A percentile compares a stretch with the other conserved stretches of the same genome.
phyloP scores from a whole-genome alignment of 2,797 vertebrate genomes.

The Chelidonichthys spinosus region DNA sequence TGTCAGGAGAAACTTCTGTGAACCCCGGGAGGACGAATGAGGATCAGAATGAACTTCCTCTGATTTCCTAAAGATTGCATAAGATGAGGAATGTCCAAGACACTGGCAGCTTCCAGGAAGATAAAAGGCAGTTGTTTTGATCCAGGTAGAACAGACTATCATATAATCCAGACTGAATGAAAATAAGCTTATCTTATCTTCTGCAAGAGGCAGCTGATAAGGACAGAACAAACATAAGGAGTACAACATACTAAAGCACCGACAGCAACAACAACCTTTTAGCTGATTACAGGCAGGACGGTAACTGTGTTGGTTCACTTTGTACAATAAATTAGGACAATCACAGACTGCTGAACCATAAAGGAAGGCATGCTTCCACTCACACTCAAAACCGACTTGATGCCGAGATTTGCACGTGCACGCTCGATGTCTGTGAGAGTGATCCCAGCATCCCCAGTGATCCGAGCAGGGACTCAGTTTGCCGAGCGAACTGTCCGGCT shows the following conservation, averaged over 20 bases:
- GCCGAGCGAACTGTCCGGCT: conserved; percentile 87
- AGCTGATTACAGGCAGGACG: conserved; percentile 39
- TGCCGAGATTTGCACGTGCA: conserved; percentile 4
- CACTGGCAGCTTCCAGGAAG: conserved; percentile 54
- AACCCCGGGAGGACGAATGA: background rate
- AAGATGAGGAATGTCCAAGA: conserved; percentile 62
- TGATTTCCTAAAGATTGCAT: conserved; percentile 53
- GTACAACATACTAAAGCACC: conserved; percentile 45
- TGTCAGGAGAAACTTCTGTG: background rate
- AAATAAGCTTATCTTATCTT: conserved; percentile 57
- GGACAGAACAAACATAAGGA: conserved; percentile 41
- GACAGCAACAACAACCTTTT: conserved; percentile 39
- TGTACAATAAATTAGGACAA: conserved; percentile 72
- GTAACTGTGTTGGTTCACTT: conserved; percentile 31
- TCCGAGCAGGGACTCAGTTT: conserved; percentile 82
- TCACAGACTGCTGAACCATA: conserved; percentile 30
- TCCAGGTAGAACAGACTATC: conserved; percentile 46
- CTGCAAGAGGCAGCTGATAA: conserved; percentile 41
- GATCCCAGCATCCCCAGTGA: conserved; percentile 32
- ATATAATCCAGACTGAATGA: conserved; percentile 56
- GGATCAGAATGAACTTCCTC: conserved; percentile 20
- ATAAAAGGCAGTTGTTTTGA: conserved; percentile 59
- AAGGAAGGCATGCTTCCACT: conserved; percentile 12
- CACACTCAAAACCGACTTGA: conserved; percentile 10
- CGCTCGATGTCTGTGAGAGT: conserved; percentile 26